Percentiles rank a stretch among this genome's conserved stretches.
Evolutionary conservation across 2,113 vertebrate genomes (phyloP).

Genomic region (Prunella himalayana): DNA sequence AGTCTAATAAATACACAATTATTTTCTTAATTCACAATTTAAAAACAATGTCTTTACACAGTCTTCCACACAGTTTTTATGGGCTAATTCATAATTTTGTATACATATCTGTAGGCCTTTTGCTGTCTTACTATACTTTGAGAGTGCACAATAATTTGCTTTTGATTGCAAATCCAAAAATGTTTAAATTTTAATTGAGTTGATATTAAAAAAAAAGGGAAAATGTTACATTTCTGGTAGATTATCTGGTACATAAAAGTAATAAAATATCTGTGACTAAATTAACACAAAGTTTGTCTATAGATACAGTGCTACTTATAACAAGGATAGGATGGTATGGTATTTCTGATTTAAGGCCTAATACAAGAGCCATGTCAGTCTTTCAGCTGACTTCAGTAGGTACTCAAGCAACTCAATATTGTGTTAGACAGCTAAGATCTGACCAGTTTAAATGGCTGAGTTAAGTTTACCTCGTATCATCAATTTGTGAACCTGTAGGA

Average conservation of each 20-base stretch:
- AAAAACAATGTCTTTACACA: not conserved
- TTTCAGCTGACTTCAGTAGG: not conserved
- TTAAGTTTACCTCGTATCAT: not conserved
- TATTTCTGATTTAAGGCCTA: not conserved
- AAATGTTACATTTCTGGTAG: not conserved
- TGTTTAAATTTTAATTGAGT: not conserved
- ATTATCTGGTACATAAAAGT: not conserved
- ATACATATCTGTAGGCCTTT: not conserved
- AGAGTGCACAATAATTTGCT: not conserved
- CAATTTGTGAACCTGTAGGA: not conserved
- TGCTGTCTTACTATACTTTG: not conserved
- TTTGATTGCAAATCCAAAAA: not conserved
- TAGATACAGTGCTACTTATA: not conserved
- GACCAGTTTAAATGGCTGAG: not conserved
- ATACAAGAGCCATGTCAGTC: fast-evolving
- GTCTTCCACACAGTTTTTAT: not conserved
- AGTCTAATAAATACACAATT: not conserved
- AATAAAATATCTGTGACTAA: not conserved
- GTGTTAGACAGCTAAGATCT: not conserved
- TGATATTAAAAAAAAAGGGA: not conserved
- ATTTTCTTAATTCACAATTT: not conserved
- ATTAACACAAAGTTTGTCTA: not conserved
- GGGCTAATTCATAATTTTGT: not conserved
- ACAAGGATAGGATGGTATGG: not conserved
- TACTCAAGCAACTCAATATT: not conserved